Evolutionary conservation across 2,113 vertebrate species (phyloP), one percentile per base, ranked within the genome.

Genomic region (Dicaeum eximium): DNA sequence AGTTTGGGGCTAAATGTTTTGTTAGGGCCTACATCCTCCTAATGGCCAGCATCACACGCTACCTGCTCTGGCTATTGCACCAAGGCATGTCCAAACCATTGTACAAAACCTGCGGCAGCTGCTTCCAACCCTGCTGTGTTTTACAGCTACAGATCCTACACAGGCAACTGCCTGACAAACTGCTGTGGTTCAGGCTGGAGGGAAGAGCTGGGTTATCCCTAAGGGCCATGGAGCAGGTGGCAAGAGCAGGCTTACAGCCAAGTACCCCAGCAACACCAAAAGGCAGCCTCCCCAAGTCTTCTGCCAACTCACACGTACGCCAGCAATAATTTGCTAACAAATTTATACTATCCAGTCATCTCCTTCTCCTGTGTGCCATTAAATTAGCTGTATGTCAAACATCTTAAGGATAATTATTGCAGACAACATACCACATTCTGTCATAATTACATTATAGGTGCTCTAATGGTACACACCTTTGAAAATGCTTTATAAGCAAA

Each of bases 51-150:
- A 31, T 6, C 56, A 38, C 47, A 33, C 0, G 1, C 31, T 44
- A 24, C 47, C 51, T 22, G 25, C 45, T 56, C 57, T 20, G 33
- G 18, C n/a, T 50, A 16, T 7, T n/a, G 10, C 50, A 60, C 50
- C 8, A 11, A 19, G 42, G 38, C 25, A 16, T 0, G 6, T 47
- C 56, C 20, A 38, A 75, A 47, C 30, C 25, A 2, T 4, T 0
- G 1, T 3, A 48, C 1, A 2, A 50, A 67, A 67, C 4, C 1
- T 8, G 22, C 0, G 0, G 45, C 61, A 84, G 73, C 53, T 54
- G 58, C 67, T 84, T 56, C 37, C n/a, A 15, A 2, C 37, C 11
- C 74, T 53, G 57, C 14, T 0, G 2, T 27, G 15, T 42, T 73
- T 72, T 14, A 47, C 61, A 47, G 1, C 58, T 48, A 23, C 21